Percentiles rank a stretch among this genome's conserved stretches.
These are phyloP conservation scores for Samia ricini DNA, from an alignment of 1,140 invertebrate genomes.

Conservation along the genomic window DNA sequence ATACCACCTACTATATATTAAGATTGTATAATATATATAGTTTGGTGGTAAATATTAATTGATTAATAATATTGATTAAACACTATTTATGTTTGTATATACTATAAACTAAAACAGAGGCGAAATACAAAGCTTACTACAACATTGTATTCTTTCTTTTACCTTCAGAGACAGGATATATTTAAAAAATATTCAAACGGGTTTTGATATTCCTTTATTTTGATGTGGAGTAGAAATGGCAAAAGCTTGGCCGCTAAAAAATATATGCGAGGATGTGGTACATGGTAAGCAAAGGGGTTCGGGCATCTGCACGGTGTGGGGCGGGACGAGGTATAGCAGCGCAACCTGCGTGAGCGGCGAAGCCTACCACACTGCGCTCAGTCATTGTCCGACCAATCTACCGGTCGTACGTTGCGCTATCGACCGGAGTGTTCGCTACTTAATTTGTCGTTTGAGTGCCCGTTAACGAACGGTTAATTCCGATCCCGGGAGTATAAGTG, in stretches of 20 bases:
- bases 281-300: constrained; percentile 25
- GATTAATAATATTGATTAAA: too few relatives aligned
- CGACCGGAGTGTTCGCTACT: constrained; percentile 57
- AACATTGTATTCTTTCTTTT: neutral
- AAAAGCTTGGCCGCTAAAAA: constrained; percentile 55
- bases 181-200: constrained; percentile 22
- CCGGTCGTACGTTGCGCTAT: constrained; percentile 52
- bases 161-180: neutral
- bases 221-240: constrained; percentile 50
- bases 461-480: constrained; percentile 53
- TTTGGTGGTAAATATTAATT: neutral
- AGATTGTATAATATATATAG: neutral
- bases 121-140: neutral
- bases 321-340: constrained; percentile 25
- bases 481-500: constrained; percentile 59
- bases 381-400: constrained; percentile 64
- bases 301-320: constrained; percentile 24
- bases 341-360: constrained; percentile 47
- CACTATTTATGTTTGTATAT: too few relatives aligned
- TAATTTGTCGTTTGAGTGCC: constrained; percentile 56
- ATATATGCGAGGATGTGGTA: constrained; percentile 35
- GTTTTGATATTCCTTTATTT: constrained; percentile 34
- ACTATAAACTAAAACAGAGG: neutral
- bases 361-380: constrained; percentile 39
- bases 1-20: neutral